Evolutionary conservation across 1,140 invertebrate genomes (phyloP).

Genomic region (Thalassaphorura encarpata): DNA sequence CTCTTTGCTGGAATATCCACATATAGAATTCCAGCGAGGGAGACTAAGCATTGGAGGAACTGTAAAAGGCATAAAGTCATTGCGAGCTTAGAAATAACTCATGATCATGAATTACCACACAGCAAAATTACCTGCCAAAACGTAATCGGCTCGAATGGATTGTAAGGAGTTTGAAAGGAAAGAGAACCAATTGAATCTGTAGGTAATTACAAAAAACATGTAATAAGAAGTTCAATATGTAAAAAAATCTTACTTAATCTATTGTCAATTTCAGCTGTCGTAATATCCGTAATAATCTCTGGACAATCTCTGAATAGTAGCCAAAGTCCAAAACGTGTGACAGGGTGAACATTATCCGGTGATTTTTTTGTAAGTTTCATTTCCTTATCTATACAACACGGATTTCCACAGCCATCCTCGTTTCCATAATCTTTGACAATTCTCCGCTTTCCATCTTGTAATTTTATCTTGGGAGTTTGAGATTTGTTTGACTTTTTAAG

Average conservation of each 20-base stretch:
- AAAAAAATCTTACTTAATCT: slow-evolving; percentile 13
- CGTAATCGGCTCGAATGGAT: slow-evolving; percentile 24
- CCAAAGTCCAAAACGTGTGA: slow-evolving; percentile 23
- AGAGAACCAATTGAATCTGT: no score
- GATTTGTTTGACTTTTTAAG: slow-evolving; percentile 5
- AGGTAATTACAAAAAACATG: no score
- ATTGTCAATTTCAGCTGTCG: slow-evolving; percentile 20
- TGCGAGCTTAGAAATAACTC: neutral
- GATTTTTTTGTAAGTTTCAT: neutral
- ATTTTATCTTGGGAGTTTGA: neutral
- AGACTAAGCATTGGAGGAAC: slow-evolving; percentile 23
- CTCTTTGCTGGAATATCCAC: slow-evolving; percentile 5
- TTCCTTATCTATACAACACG: neutral
- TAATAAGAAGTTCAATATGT: no score
- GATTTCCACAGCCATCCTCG: neutral
- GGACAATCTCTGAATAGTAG: slow-evolving; percentile 18
- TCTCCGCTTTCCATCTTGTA: neutral
- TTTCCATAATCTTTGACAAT: neutral
- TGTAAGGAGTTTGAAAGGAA: slow-evolving; percentile 25
- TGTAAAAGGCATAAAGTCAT: neutral
- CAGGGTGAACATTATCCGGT: slow-evolving; percentile 19
- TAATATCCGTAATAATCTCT: neutral
- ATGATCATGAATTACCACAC: neutral
- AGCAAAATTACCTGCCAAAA: slow-evolving; percentile 21
- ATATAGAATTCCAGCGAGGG: slow-evolving; percentile 8